Evolutionary conservation across 2,797 vertebrate genomes (phyloP).

Genomic region (Luscinia megarhynchos): DNA sequence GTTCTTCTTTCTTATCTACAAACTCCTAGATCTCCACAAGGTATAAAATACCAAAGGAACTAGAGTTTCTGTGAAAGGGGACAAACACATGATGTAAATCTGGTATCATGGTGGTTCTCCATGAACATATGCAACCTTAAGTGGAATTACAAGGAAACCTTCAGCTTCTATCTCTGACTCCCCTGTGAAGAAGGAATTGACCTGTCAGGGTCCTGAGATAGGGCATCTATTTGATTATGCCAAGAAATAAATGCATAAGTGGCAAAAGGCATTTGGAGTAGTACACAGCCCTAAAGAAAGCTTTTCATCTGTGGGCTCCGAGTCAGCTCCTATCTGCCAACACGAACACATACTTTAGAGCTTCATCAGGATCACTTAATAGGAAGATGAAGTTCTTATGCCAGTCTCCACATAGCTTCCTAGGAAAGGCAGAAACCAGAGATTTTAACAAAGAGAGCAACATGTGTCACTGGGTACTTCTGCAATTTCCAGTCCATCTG

Average conservation of each 20-base stretch:
- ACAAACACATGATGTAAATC: accelerated
- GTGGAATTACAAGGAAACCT: not conserved
- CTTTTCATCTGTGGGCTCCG: not conserved
- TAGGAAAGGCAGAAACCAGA: not conserved
- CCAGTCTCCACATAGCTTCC: not conserved
- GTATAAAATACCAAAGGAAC: not conserved
- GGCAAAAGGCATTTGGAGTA: not conserved
- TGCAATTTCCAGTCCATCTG: not conserved
- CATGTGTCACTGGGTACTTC: accelerated
- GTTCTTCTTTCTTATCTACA: not conserved
- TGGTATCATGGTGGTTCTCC: accelerated
- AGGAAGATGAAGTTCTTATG: not conserved
- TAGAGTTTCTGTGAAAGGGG: not conserved
- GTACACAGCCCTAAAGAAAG: not conserved
- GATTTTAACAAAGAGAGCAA: not conserved
- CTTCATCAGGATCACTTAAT: not conserved
- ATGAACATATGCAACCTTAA: not conserved
- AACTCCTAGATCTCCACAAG: not conserved
- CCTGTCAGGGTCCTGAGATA: not conserved
- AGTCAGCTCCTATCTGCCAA: not conserved
- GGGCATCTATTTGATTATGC: not conserved
- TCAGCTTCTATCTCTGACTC: not conserved
- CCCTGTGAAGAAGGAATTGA: not conserved
- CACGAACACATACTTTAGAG: accelerated
- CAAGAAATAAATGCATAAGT: not conserved